Base-by-base conservation (phyloP, 2,113 vertebrate species). In the Pagrus major region DNA sequence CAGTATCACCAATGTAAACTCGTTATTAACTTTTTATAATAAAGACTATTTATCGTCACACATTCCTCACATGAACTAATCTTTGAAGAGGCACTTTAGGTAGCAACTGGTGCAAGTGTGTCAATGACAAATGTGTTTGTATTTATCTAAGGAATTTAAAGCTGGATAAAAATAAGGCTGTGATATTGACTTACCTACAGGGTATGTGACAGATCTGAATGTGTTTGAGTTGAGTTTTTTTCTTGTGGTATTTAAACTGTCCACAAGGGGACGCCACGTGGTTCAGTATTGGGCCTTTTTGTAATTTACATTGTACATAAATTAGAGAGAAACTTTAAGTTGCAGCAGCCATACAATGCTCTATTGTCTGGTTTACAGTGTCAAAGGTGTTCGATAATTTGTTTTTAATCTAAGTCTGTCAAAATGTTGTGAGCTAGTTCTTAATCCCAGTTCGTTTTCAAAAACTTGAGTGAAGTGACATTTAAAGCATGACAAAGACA, bases 241-340 rank as follows among this genome's bases (percentile, higher is more conserved):
- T 35, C 18, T 23, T 39, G 7, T 58, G 0, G 16, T 58, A 31
- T 49, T 46, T 15, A 11, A 25, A 20, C 1, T 42, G 0, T 63
- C 71, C 88, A 83, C 58, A 42, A 41, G 75, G 29, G 72, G 81
- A 44, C 20, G 3, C 64, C 46, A 11, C 5, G 55, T 20, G 20
- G 18, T 33, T 15, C 14, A 72, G 18, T 64, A 47, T 5, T n/a
- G 35, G 11, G 21, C 11, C 4, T 1, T 14, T 72, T 18, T 21
- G 6, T 35, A 7, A 33, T 10, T 42, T 25, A 54, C 6, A 42
- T 23, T 6, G 7, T 14, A 41, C 8, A 60, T 8, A 20, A 41
- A 66, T 29, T 51, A n/a, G 15, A 2, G n/a, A 11, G n/a, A 46
- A 12, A 15, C 1, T 46, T 6, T 54, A 2, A 54, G 47, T 33